A percentile compares a stretch with the other conserved stretches of the same genome.
These are phyloP conservation scores for Anomalospiza imberbis DNA, from an alignment of 2,797 vertebrate genomes.

Conservation along the genomic window DNA sequence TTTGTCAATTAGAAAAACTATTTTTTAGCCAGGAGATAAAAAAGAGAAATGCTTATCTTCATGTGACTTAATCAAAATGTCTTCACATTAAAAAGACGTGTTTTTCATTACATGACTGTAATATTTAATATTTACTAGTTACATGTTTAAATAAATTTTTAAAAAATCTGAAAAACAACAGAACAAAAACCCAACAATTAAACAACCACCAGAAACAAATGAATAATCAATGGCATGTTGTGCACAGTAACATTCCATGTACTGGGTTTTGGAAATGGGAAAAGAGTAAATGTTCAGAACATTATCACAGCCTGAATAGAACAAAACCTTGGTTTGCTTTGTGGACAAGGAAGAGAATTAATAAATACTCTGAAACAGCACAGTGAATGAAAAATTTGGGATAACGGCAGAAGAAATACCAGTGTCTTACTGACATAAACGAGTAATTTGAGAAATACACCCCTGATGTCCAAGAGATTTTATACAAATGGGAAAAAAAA, in stretches of 20 bases:
- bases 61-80: background rate
- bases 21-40: background rate
- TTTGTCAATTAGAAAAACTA: background rate
- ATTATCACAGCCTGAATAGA: background rate
- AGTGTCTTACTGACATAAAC: background rate
- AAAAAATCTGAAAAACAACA: background rate
- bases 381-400: background rate
- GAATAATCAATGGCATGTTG: background rate
- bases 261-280: background rate
- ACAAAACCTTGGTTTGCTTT: background rate
- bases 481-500: background rate
- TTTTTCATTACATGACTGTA: background rate
- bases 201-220: background rate
- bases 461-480: background rate
- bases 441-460: background rate
- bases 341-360: background rate
- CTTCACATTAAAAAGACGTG: background rate
- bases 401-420: background rate
- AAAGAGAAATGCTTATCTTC: background rate
- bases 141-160: background rate
- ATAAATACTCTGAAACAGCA: background rate
- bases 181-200: background rate
- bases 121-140: background rate
- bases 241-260: background rate
- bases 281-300: background rate